Base-by-base conservation (phyloP, 2,113 vertebrate species). In the Anarrhichthys ocellatus region DNA sequence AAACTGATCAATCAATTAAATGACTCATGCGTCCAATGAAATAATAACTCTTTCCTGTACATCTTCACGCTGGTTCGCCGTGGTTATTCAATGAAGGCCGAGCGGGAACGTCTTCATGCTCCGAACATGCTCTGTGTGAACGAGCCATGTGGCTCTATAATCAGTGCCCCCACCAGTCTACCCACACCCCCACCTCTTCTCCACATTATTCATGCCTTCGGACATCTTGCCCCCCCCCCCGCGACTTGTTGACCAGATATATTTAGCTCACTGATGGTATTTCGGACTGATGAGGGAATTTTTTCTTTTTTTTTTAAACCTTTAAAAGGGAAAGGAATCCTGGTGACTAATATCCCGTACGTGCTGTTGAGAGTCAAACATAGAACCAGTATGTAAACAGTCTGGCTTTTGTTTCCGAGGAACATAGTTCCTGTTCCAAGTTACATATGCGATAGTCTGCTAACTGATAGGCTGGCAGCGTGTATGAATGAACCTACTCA, bases 371-470 rank as follows among this genome's bases (percentile, higher is more conserved):
- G 81, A 91, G 88, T 88, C 87, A 83, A 89, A 94, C 82, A 88
- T 71, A 79, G 87, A 89, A 88, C 32, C 75, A 80, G 88, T 89
- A 73, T 86, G 89, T 93, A 93, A 95, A 95, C 93, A 95, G 93
- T 94, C 93, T 92, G 92, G 86, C 86, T 92, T 93, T 94, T 94
- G 95, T 95, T 93, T 85, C 85, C 6, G 40, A 75, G 59, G 65
- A 81, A 69, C 91, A 91, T 72, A 85, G 89, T 94, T 94, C 94
- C 93, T 90, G 87, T 90, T 66, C 76, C 83, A 87, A 86, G 85
- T 90, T 89, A 91, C 85, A 73, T 63, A 34, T 85, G 87, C 54
- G 88, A 84, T 88, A 78, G 56, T 36, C 2, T 1, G 34, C 54
- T 48, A 4, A 63, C 85, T 91, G 85, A 92, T 88, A 91, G 82